These are phyloP conservation scores for Anorthoa munda DNA, from an alignment of 2,888 invertebrate genomes.

Conservation along the genomic window DNA sequence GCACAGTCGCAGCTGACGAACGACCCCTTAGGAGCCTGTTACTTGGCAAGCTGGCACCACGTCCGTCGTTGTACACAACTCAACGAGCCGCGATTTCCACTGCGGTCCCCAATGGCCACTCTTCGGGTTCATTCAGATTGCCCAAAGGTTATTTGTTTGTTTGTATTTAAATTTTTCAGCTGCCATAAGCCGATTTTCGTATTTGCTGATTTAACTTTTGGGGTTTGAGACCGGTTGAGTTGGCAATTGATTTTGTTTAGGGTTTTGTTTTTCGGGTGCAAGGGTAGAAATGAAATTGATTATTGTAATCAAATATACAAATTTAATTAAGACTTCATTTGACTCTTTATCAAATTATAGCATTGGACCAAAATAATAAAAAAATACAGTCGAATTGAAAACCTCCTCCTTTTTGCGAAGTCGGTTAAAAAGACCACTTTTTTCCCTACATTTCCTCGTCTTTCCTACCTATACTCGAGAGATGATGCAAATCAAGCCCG, in stretches of 20 bases:
- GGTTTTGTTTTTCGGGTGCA: constrained; percentile 12
- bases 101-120: constrained; percentile 50
- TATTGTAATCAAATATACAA: not conserved
- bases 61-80: constrained; percentile 34
- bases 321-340: no score
- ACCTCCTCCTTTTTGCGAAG: no score
- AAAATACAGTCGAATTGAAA: no score
- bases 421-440: no score
- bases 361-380: no score
- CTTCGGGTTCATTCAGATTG: constrained; percentile 52
- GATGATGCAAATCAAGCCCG: no score
- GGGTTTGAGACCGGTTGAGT: constrained; percentile 24
- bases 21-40: constrained; percentile 48
- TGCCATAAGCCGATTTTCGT: constrained; percentile 54
- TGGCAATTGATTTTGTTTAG: constrained; percentile 28
- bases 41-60: constrained; percentile 36
- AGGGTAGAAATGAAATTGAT: not conserved
- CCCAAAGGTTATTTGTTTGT: constrained; percentile 51
- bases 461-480: no score
- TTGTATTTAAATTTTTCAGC: constrained; percentile 57
- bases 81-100: constrained; percentile 48
- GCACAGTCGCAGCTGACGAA: constrained; percentile 21
- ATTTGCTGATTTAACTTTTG: constrained; percentile 52
- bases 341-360: no score
- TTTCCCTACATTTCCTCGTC: no score